phyloP scores from a whole-genome alignment of 2,888 invertebrate genomes.

The Psylliodes chrysocephalus region DNA sequence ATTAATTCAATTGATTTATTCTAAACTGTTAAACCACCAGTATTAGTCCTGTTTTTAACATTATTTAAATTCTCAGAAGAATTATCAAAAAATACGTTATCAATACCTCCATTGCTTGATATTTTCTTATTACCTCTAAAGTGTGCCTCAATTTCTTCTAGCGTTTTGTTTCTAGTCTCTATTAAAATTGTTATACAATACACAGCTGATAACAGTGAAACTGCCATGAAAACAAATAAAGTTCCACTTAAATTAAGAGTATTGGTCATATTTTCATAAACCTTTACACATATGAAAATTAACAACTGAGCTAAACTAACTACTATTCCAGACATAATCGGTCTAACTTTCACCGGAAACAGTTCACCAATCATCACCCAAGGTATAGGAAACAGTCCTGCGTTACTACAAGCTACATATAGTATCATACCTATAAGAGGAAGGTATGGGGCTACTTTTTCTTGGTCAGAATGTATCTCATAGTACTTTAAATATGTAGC shows the following conservation, averaged over 20 bases:
- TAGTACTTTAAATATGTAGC: slow-evolving; percentile 60
- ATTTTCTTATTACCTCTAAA: slow-evolving; percentile 65
- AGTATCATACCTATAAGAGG: slow-evolving; percentile 72
- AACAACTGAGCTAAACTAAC: slow-evolving; percentile 76
- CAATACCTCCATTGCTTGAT: too few relatives aligned
- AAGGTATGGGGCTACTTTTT: slow-evolving; percentile 58
- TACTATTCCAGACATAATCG: slow-evolving; percentile 76
- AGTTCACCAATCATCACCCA: slow-evolving; percentile 81
- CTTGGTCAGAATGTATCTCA: slow-evolving; percentile 53
- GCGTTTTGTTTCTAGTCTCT: slow-evolving; percentile 76
- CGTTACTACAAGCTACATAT: slow-evolving; percentile 79
- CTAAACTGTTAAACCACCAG: slow-evolving; percentile 6
- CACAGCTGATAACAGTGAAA: slow-evolving; percentile 70
- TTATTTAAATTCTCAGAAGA: slow-evolving; percentile 41
- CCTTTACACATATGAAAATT: slow-evolving; percentile 77
- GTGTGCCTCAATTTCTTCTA: slow-evolving; percentile 74
- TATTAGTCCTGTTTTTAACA: not conserved
- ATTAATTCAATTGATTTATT: too few relatives aligned
- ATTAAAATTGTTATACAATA: slow-evolving; percentile 73
- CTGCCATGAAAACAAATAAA: slow-evolving; percentile 71
- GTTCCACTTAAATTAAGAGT: slow-evolving; percentile 72
- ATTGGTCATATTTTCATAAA: slow-evolving; percentile 72
- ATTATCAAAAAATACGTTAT: too few relatives aligned
- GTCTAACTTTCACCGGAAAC: slow-evolving; percentile 75
- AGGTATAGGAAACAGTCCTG: slow-evolving; percentile 78